A percentile compares a stretch with the other conserved stretches of the same genome.
phyloP scores from a whole-genome alignment of 2,113 vertebrate species.

The Pteruthius melanotis region DNA sequence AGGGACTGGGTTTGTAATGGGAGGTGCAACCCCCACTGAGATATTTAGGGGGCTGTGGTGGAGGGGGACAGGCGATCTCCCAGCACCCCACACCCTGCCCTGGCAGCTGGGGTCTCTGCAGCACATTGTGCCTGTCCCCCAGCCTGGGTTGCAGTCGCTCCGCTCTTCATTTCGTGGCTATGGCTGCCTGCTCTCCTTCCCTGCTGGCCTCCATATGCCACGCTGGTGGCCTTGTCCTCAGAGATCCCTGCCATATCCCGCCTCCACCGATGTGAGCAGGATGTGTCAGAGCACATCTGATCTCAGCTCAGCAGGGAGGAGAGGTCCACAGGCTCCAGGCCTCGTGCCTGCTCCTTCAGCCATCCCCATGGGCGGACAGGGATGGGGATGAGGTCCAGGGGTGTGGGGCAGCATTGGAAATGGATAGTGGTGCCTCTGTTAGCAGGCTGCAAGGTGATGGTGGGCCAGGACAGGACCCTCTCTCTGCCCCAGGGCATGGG shows the following conservation, averaged over 20 bases:
- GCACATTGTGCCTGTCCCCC: neutral
- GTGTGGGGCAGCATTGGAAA: neutral
- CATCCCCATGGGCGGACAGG: fast-evolving
- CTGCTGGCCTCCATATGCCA: constrained; percentile 36
- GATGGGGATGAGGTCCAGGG: neutral
- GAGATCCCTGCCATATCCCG: neutral
- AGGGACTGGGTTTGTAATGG: neutral
- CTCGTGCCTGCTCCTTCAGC: neutral
- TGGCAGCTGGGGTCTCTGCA: neutral
- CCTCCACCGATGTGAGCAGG: neutral
- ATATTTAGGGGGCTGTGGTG: neutral
- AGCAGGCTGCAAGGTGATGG: neutral
- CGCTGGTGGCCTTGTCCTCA: constrained; percentile 31
- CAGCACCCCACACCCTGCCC: neutral
- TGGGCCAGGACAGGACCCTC: neutral
- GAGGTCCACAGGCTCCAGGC: neutral
- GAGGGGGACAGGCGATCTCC: neutral
- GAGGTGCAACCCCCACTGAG: neutral
- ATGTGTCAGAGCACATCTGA: constrained; percentile 12
- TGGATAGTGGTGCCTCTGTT: neutral
- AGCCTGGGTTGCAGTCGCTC: fast-evolving
- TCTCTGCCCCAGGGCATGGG: neutral
- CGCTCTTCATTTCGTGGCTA: neutral
- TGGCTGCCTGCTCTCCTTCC: constrained; percentile 8
- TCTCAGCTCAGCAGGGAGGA: neutral